Evolutionary conservation across 2,888 invertebrate genomes (phyloP).

Genomic region (Strigamia transsilvanica): DNA sequence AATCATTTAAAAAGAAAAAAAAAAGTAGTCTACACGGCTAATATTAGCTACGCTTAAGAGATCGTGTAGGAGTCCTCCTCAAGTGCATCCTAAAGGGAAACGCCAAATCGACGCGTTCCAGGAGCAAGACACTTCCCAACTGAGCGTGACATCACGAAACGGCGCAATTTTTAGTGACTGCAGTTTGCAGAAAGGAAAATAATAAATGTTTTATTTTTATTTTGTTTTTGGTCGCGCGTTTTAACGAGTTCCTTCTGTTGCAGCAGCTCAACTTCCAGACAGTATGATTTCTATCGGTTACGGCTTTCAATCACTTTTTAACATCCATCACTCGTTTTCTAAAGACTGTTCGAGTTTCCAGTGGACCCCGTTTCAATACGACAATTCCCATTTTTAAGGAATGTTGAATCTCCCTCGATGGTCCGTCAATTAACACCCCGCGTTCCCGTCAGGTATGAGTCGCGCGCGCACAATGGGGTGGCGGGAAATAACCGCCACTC

Average conservation of each 20-base stretch:
- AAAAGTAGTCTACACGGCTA: neutral
- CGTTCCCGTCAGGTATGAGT: conserved; percentile 45
- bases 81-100: conserved; percentile 8
- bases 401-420: conserved; percentile 46
- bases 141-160: conserved; percentile 28
- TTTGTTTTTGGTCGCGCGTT: neutral
- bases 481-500: conserved; percentile 40
- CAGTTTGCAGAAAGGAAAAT: neutral
- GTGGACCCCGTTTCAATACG: conserved; percentile 40
- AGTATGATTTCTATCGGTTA: conserved; percentile 36
- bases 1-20: conserved; percentile 26
- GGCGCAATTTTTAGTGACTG: conserved; percentile 22
- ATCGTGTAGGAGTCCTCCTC: conserved; percentile 4
- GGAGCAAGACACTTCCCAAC: conserved; percentile 16
- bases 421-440: conserved; percentile 49
- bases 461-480: conserved; percentile 43
- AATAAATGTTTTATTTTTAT: neutral
- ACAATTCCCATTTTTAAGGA: conserved; percentile 35
- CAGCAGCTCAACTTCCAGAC: neutral
- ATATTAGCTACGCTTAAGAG: conserved; percentile 44
- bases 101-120: neutral
- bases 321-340: conserved; percentile 48
- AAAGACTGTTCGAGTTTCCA: conserved; percentile 8
- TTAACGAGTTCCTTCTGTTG: conserved; percentile 39
- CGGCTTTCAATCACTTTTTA: conserved; percentile 48